A percentile compares a stretch with the other conserved stretches of the same genome.
phyloP scores from a whole-genome alignment of 37 sponge, comb jelly and placozoan genomes.

The Cladorhizidae sp. region DNA sequence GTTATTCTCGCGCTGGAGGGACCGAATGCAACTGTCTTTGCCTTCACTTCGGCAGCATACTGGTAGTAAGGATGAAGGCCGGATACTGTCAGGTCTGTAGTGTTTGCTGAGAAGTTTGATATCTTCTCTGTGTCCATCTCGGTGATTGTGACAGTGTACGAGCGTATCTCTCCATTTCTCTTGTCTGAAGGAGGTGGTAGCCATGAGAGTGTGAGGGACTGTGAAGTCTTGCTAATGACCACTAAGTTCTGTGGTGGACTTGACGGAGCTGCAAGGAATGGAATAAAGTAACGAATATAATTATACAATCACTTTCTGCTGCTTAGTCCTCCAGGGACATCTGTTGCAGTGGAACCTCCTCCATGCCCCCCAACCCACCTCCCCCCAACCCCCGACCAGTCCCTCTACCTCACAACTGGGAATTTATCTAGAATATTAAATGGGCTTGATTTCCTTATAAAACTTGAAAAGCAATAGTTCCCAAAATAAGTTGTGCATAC shows the following conservation, averaged over 20 bases:
- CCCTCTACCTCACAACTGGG: too few relatives aligned
- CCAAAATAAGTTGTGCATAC: too few relatives aligned
- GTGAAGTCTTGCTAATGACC: neutral
- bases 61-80: slow-evolving; percentile 25
- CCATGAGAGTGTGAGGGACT: slow-evolving; percentile 3
- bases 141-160: neutral
- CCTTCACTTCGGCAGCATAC: neutral
- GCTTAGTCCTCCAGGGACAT: too few relatives aligned
- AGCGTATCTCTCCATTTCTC: neutral
- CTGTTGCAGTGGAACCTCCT: too few relatives aligned
- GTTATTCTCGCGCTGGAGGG: neutral
- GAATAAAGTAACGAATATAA: too few relatives aligned
- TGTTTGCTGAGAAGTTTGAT: neutral
- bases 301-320: too few relatives aligned
- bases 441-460: too few relatives aligned
- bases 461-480: too few relatives aligned
- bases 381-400: too few relatives aligned
- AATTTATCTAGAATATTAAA: too few relatives aligned
- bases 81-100: neutral
- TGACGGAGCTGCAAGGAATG: neutral
- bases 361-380: too few relatives aligned
- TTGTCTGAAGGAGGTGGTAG: neutral
- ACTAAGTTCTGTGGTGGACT: neutral
- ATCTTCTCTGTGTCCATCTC: neutral
- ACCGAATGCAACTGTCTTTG: slow-evolving; percentile 3